Conservation (phyloP, 2,113 vertebrate genomes). For the Sterrhoptilus dennistouni region DNA sequence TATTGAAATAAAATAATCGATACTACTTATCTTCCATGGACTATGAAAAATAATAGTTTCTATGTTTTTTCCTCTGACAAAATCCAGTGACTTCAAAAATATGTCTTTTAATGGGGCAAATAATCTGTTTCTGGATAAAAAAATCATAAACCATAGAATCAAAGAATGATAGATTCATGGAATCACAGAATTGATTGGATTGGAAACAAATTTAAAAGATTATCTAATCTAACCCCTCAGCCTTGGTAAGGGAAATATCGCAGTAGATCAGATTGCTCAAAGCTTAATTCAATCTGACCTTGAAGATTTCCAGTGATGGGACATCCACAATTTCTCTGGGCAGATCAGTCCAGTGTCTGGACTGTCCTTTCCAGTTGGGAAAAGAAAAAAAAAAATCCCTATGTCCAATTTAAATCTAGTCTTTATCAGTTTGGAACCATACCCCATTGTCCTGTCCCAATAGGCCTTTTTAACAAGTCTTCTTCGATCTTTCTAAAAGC, state of each 20-base stretch:
- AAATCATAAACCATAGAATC: not conserved
- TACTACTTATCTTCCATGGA: not conserved
- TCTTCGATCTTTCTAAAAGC: not conserved
- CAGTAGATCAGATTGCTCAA: not conserved
- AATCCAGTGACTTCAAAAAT: not conserved
- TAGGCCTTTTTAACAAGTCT: not conserved
- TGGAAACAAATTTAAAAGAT: not conserved
- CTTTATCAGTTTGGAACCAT: not conserved
- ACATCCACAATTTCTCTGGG: not conserved
- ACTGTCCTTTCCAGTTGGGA: not conserved
- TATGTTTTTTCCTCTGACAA: not conserved
- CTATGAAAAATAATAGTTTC: not conserved
- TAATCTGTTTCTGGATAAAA: not conserved
- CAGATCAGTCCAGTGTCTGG: not conserved
- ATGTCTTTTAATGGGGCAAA: not conserved
- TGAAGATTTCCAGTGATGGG: not conserved
- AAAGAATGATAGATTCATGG: not conserved
- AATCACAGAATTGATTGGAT: not conserved
- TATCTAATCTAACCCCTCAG: not conserved
- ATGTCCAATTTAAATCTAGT: not conserved
- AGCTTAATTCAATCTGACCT: fast-evolving
- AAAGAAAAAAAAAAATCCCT: too few species aligned
- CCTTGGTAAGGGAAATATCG: not conserved
- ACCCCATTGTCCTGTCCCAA: too few species aligned
- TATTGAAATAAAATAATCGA: not conserved